Evolutionary conservation across 2,797 vertebrate genomes (phyloP), one percentile per base, ranked within the genome.

Genomic region (Aratinga solstitialis): DNA sequence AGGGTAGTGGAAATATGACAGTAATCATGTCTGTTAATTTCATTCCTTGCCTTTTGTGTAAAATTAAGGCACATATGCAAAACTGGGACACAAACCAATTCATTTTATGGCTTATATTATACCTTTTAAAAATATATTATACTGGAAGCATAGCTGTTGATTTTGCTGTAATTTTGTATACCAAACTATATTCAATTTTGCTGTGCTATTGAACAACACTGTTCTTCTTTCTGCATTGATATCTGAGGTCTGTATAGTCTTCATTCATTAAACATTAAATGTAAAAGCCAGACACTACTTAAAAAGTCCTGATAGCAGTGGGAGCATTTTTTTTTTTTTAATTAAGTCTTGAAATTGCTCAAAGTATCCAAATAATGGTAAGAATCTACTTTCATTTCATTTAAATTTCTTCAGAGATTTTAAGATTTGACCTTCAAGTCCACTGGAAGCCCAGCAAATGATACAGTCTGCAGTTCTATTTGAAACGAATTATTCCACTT

Each of bases 341-440:
- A 83, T 87, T 89, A 91, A 62, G 7, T 69, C 27, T 82, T 75
- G 42, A 84, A 92, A 72, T 88, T 34, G 43, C 24, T 11, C 19
- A 63, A 29, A 86, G 9, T 68, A 54, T 74, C 30, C 58, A 94
- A 85, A 83, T 69, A 90, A 90, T n/a, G 36, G 59, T 27, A 88
- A 79, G 54, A 86, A 30, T 24, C 88, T 82, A 13, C 9, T 81
- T 85, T 80, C 8, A 72, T 83, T 95, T 93, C 30, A 91, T 63
- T 87, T 84, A 78, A 59, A 67, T 56, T 92, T 90, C 80, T 95
- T 90, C 42, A 30, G 68, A 91, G 76, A 94, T 79, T 73, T 87
- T 91, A 62, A 88, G 29, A 68, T 84, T 73, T 83, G 65, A 79
- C 80, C 77, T 90, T 95, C 75, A 90, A 34, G 4, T 87, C 54